A percentile compares a stretch with the other conserved stretches of the same genome.
Evolutionary conservation across 2,888 invertebrate species (phyloP).

Genomic region (Phaedon cochleariae): DNA sequence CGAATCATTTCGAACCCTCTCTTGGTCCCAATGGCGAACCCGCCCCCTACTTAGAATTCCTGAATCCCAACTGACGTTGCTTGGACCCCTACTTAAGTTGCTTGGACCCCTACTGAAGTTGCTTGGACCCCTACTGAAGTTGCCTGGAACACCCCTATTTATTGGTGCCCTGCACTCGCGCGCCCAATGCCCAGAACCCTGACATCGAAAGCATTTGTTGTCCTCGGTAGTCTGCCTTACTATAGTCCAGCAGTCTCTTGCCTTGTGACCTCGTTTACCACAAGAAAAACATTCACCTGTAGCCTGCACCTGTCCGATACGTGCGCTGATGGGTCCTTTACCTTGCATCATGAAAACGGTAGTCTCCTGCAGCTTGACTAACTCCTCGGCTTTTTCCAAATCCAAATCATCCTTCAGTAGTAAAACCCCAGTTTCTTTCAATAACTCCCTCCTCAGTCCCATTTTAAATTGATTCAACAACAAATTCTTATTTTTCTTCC

Average conservation of each 20-base stretch:
- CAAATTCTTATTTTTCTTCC: conserved; percentile 9
- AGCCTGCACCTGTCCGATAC: neutral
- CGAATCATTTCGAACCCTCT: neutral
- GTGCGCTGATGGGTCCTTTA: neutral
- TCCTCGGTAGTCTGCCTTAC: too few species aligned
- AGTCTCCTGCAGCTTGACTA: neutral
- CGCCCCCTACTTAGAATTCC: too few species aligned
- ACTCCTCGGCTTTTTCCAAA: conserved; percentile 1
- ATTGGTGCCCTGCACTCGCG: neutral
- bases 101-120: too few species aligned
- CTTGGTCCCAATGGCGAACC: neutral
- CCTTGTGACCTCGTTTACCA: conserved; percentile 1
- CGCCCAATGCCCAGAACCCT: neutral
- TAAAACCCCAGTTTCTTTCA: neutral
- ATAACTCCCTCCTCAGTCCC: conserved; percentile 9
- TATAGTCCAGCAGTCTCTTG: neutral
- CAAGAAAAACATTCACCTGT: neutral
- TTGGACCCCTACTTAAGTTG: too few species aligned
- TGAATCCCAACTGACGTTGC: too few species aligned
- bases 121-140: too few species aligned
- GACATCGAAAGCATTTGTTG: neutral
- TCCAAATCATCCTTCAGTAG: neutral
- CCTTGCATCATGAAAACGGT: neutral
- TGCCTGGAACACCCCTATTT: neutral
- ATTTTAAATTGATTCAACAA: conserved; percentile 26